A percentile compares a stretch with the other conserved stretches of the same genome.
Conservation (phyloP, 2,113 vertebrate species). For the Ailuropoda melanoleuca region DNA sequence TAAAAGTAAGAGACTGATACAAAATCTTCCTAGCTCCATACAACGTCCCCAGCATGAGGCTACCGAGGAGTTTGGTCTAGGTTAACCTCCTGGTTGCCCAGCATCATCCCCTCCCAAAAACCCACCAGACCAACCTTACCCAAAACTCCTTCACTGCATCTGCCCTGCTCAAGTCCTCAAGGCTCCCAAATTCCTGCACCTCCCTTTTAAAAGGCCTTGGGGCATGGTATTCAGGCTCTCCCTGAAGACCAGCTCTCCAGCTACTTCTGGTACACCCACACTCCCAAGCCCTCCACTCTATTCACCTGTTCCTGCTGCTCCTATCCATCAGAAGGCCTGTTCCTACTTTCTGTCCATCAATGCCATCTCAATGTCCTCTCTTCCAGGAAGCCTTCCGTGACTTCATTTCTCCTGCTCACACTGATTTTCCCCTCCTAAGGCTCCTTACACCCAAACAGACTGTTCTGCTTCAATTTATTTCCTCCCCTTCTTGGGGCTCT, state of each 20-base stretch:
- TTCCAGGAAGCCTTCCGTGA: background rate
- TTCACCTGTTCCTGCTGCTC: background rate
- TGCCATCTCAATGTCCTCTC: background rate
- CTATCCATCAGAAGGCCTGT: background rate
- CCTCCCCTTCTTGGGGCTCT: background rate
- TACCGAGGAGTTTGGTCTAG: background rate
- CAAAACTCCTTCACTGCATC: background rate
- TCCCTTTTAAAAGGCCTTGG: background rate
- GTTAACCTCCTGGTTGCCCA: background rate
- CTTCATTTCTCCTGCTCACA: background rate
- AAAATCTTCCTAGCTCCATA: background rate
- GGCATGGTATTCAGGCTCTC: background rate
- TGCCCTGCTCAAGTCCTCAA: background rate
- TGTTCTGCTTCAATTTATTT: background rate
- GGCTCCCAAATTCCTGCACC: background rate
- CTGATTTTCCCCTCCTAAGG: background rate
- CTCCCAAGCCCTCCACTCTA: background rate
- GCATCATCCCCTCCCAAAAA: background rate
- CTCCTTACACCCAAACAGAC: background rate
- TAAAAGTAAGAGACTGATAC: background rate
- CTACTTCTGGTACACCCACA: background rate
- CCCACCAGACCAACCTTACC: background rate
- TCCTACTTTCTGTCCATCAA: background rate
- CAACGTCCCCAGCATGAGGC: background rate
- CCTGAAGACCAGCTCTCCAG: background rate